phyloP scores from a whole-genome alignment of 2,888 invertebrate species.

The Phengaris alcon region DNA sequence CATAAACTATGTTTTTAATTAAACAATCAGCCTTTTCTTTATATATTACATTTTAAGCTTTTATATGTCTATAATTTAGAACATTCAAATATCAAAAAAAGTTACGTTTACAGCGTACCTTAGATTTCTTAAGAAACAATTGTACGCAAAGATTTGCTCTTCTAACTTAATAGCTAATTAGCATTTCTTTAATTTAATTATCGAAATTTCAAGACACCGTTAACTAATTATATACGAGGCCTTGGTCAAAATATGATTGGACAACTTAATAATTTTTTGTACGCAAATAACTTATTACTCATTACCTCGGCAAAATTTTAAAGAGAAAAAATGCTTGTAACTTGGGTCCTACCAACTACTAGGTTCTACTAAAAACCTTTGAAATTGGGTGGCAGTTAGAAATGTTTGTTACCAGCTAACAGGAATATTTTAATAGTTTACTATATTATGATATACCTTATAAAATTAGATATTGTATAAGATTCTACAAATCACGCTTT shows the following conservation, averaged over 20 bases:
- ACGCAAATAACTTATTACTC: background rate
- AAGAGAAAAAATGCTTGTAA: too few species aligned
- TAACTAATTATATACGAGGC: background rate
- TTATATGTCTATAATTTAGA: background rate
- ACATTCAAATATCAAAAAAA: background rate
- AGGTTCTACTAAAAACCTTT: too few species aligned
- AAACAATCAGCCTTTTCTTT: background rate
- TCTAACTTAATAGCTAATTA: slow-evolving; percentile 7
- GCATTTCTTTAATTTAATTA: slow-evolving; percentile 24
- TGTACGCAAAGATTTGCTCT: slow-evolving; percentile 6
- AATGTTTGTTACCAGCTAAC: too few species aligned
- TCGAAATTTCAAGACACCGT: slow-evolving; percentile 12
- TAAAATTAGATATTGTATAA: background rate
- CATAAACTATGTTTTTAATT: too few species aligned
- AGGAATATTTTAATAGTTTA: too few species aligned
- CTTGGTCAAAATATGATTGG: background rate
- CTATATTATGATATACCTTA: background rate
- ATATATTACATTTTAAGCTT: background rate
- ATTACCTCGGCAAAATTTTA: too few species aligned
- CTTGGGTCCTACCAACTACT: too few species aligned
- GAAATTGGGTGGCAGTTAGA: too few species aligned
- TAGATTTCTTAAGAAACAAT: slow-evolving; percentile 20
- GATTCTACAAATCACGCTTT: slow-evolving; percentile 3
- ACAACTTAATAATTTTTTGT: background rate
- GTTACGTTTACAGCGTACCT: background rate